Conservation (phyloP, 2,113 vertebrate species). For the Brevimyrus niger region DNA sequence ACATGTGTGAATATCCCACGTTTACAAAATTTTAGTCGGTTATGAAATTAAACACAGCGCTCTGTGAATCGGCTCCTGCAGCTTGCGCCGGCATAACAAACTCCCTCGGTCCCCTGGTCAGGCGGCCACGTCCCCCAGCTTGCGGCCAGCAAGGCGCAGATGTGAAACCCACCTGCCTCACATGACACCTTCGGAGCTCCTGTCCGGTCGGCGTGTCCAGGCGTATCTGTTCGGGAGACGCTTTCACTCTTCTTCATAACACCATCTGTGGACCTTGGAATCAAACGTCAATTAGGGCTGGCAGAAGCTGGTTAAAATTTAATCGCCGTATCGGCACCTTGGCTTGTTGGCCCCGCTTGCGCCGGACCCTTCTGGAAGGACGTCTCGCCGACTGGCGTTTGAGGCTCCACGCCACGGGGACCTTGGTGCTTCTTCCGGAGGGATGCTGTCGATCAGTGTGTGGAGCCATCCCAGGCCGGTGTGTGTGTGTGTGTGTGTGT, state of each 20-base stretch:
- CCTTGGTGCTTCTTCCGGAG: not conserved
- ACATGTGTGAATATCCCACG: not conserved
- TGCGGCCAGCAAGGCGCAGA: not conserved
- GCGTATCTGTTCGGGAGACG: not conserved
- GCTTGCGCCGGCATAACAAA: not conserved
- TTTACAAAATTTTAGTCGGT: not conserved
- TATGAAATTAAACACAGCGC: not conserved
- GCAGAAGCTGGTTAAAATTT: conserved; percentile 51
- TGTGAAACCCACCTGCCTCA: conserved; percentile 5
- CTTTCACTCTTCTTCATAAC: not conserved
- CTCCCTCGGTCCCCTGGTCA: not conserved
- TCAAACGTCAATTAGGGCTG: conserved; percentile 56
- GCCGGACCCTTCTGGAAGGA: not conserved
- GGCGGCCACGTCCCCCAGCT: not conserved
- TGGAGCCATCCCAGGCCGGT: not conserved
- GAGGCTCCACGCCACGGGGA: not conserved
- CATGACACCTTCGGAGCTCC: not conserved
- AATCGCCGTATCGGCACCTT: conserved; percentile 48
- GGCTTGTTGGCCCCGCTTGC: conserved; percentile 16
- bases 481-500: not conserved
- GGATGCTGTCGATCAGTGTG: not conserved
- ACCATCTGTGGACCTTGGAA: conserved; percentile 24
- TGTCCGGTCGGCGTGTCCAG: not conserved
- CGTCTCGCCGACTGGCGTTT: not conserved
- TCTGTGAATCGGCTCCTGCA: not conserved